Evolutionary conservation across 2,113 vertebrate species (phyloP).

Genomic region (Sorex araneus): DNA sequence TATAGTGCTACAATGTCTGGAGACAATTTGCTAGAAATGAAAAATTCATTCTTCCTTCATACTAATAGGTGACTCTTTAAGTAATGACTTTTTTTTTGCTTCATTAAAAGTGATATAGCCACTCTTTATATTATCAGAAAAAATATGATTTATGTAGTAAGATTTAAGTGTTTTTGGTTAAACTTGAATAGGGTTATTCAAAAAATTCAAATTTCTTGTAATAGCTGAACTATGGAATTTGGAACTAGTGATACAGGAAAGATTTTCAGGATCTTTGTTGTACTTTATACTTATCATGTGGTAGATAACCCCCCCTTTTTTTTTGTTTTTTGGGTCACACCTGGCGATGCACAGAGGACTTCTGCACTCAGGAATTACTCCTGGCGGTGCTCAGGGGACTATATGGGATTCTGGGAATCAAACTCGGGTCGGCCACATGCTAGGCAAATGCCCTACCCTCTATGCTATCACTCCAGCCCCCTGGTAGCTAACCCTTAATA

Average conservation of each 20-base stretch:
- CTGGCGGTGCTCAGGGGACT: too few species aligned
- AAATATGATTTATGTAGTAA: neutral
- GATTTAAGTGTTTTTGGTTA: conserved; percentile 35
- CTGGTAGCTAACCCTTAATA: too few species aligned
- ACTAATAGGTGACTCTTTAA: neutral
- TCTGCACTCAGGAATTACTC: too few species aligned
- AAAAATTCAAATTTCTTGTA: neutral
- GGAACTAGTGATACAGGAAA: conserved; percentile 1
- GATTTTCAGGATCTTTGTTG: neutral
- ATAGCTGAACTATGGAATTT: neutral
- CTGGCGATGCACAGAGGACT: too few species aligned
- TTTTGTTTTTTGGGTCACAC: too few species aligned
- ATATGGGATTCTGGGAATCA: too few species aligned
- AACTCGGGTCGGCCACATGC: too few species aligned
- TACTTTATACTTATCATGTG: neutral
- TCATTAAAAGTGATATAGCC: neutral
- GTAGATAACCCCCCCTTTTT: too few species aligned
- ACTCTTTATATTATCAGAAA: neutral
- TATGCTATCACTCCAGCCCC: too few species aligned
- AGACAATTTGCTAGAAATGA: conserved; percentile 23
- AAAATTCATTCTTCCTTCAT: neutral
- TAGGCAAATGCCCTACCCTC: too few species aligned
- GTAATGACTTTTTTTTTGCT: neutral
- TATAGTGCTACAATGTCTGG: neutral
- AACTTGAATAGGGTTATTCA: neutral